These are phyloP conservation scores for Gouania willdenowi DNA, from an alignment of 2,797 vertebrate species.

Conservation along the genomic window DNA sequence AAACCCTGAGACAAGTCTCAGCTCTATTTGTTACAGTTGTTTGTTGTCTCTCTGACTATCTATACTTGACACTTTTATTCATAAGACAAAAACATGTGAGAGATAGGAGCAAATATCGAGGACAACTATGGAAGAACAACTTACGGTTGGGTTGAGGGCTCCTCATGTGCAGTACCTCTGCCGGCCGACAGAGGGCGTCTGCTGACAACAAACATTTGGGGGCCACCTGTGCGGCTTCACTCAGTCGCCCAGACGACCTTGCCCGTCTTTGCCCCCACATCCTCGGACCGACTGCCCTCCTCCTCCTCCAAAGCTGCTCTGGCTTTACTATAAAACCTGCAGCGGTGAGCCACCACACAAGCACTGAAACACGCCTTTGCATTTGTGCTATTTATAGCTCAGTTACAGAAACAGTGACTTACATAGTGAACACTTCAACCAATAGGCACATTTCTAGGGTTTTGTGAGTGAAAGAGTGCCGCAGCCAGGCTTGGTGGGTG, in stretches of 20 bases:
- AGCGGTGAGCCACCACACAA: conserved; percentile 12
- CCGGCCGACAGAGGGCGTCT: conserved; percentile 63
- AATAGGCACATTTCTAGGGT: background rate
- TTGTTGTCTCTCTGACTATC: too few relatives aligned
- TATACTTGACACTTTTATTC: too few relatives aligned
- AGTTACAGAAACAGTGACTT: conserved; percentile 33
- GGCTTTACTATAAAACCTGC: conserved; percentile 32
- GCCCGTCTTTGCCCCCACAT: conserved; percentile 27
- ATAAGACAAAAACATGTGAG: too few relatives aligned
- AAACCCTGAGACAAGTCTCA: too few relatives aligned
- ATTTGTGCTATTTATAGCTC: conserved; percentile 48
- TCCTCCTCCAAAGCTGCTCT: conserved; percentile 13
- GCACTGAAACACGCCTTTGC: conserved; percentile 10
- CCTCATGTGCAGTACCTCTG: conserved; percentile 32
- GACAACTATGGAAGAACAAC: too few relatives aligned
- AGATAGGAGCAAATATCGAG: too few relatives aligned
- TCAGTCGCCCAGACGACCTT: conserved; percentile 63
- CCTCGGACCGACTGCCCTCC: conserved; percentile 24
- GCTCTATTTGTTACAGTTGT: too few relatives aligned
- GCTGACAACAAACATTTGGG: conserved; percentile 42
- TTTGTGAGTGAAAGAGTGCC: conserved; percentile 2
- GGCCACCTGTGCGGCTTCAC: conserved; percentile 29
- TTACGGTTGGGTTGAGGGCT: too few relatives aligned
- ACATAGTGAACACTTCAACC: conserved; percentile 21
- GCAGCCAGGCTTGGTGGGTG: conserved; percentile 10